Conservation (phyloP, 1,140 invertebrate species). For the Papilio helenus region DNA sequence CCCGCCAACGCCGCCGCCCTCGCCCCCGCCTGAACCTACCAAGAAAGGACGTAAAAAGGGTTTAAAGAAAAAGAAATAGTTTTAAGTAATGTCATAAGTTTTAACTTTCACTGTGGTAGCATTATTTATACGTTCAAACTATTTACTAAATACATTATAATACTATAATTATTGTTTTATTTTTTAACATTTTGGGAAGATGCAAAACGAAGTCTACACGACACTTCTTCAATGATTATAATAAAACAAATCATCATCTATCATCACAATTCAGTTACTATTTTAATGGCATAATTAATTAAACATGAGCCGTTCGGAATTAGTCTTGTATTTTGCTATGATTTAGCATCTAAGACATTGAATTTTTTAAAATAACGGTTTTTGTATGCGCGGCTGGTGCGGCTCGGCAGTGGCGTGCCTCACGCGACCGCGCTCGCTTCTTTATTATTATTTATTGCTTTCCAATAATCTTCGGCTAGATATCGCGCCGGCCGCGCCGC, state of each 20-base stretch:
- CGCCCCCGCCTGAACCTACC: constrained; percentile 47
- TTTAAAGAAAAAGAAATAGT: constrained; percentile 42
- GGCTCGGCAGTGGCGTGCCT: constrained; percentile 68
- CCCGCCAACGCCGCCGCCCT: constrained; percentile 56
- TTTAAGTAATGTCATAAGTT: constrained; percentile 34
- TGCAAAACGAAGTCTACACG: no score
- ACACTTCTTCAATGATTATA: no score
- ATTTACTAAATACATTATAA: background rate
- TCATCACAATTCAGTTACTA: no score
- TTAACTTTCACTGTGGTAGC: background rate
- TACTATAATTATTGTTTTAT: background rate
- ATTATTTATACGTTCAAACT: constrained; percentile 17
- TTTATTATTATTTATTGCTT: constrained; percentile 80
- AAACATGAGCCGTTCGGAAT: no score
- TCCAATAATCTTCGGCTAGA: constrained; percentile 69
- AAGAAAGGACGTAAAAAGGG: constrained; percentile 34
- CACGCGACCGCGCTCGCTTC: constrained; percentile 68
- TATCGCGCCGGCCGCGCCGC: background rate
- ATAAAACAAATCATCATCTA: no score
- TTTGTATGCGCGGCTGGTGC: constrained; percentile 12
- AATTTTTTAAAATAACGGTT: constrained; percentile 26
- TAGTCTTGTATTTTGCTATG: constrained; percentile 20
- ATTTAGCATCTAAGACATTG: constrained; percentile 22
- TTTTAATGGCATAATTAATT: no score
- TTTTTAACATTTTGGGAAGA: background rate